Evolutionary conservation across 2,113 vertebrate genomes (phyloP).

Genomic region (Glareola pratincola): DNA sequence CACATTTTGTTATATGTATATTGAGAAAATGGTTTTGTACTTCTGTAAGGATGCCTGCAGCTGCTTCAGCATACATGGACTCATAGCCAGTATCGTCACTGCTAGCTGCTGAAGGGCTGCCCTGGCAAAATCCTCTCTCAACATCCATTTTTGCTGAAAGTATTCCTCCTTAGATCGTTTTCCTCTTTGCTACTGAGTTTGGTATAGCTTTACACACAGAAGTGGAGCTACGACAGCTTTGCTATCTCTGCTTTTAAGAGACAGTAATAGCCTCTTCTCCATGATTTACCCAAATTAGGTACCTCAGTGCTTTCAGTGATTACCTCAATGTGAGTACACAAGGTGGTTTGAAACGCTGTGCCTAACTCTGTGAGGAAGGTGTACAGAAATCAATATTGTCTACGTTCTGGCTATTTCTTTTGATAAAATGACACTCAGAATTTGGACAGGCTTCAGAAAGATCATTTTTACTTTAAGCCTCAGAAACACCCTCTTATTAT

Average conservation of each 20-base stretch:
- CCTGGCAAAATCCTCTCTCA: not conserved
- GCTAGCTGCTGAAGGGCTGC: not conserved
- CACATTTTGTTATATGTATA: fast-evolving
- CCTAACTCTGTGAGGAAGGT: not conserved
- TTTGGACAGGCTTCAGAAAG: not conserved
- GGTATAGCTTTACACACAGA: not conserved
- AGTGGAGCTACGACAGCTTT: not conserved
- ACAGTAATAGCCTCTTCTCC: not conserved
- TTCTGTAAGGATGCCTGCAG: not conserved
- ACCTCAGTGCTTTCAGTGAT: not conserved
- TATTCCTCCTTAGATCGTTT: not conserved
- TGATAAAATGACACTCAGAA: not conserved
- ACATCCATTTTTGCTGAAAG: not conserved
- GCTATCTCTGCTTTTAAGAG: not conserved
- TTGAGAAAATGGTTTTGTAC: not conserved
- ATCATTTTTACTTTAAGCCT: not conserved
- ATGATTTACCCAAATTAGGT: not conserved
- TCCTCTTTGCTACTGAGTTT: not conserved
- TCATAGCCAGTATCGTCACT: not conserved
- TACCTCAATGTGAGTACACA: not conserved
- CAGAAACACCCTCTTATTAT: not conserved
- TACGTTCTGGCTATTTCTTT: not conserved
- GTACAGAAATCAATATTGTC: not conserved
- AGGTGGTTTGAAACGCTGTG: not conserved
- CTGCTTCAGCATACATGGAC: not conserved